These are phyloP conservation scores for Arion vulgaris DNA, from an alignment of 1,140 invertebrate species.

Conservation along the genomic window DNA sequence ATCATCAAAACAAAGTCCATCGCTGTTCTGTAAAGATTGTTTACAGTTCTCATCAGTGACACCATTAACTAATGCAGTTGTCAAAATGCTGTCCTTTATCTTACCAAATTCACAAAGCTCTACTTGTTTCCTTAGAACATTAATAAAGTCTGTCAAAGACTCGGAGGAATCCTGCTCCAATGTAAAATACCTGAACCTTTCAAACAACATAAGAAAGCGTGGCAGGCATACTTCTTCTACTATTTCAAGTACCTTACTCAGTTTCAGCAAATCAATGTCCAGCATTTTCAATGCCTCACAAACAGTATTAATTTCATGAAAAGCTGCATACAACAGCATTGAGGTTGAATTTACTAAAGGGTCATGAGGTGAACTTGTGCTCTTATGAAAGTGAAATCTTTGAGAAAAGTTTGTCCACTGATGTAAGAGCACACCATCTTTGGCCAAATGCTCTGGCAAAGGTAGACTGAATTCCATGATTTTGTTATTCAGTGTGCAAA, in stretches of 20 bases:
- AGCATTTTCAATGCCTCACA: not conserved
- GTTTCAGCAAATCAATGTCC: not conserved
- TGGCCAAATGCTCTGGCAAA: not conserved
- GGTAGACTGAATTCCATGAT: conserved; percentile 23
- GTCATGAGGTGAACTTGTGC: not conserved
- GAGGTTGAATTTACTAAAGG: not conserved
- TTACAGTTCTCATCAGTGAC: conserved; percentile 22
- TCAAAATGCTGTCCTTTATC: conserved; percentile 20
- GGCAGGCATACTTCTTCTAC: conserved; percentile 24
- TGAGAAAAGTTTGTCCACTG: conserved; percentile 27
- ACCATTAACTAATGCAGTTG: conserved; percentile 20
- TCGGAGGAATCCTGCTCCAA: conserved; percentile 13
- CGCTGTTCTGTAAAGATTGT: conserved; percentile 13
- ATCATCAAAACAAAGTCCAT: conserved; percentile 20
- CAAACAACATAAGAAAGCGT: conserved; percentile 21
- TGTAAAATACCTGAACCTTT: conserved; percentile 26
- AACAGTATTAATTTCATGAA: not conserved
- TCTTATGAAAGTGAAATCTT: conserved; percentile 9
- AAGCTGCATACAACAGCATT: conserved; percentile 14
- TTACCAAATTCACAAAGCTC: conserved; percentile 29
- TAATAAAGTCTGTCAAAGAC: conserved; percentile 17
- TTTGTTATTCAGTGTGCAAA: not conserved
- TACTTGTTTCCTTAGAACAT: conserved; percentile 16
- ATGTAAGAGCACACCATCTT: not conserved
- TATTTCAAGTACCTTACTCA: conserved; percentile 16